phyloP scores from a whole-genome alignment of 1,140 invertebrate species.

The Drosophila bifasciata region DNA sequence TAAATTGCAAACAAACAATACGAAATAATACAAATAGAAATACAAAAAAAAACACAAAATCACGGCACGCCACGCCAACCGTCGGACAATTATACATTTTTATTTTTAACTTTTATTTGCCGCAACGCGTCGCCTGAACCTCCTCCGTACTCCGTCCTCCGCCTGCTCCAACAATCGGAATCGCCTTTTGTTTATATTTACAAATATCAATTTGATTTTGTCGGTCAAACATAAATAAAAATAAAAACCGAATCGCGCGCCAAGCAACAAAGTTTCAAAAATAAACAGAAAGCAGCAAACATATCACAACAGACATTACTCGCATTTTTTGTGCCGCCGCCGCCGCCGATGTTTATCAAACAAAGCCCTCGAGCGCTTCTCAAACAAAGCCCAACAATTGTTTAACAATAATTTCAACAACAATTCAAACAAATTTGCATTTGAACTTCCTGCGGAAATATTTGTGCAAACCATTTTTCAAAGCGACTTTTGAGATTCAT shows the following conservation, averaged over 20 bases:
- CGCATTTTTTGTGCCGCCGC: conserved; percentile 44
- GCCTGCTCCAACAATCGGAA: neutral
- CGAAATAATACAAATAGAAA: conserved; percentile 25
- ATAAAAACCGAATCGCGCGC: conserved; percentile 4
- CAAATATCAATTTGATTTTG: conserved; percentile 51
- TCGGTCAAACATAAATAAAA: conserved; percentile 21
- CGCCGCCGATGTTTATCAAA: conserved; percentile 17
- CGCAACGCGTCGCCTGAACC: conserved; percentile 12
- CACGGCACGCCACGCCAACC: conserved; percentile 23
- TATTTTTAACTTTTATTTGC: conserved; percentile 79
- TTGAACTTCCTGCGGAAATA: conserved; percentile 34
- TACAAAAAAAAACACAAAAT: conserved; percentile 48
- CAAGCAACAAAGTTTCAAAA: conserved; percentile 8
- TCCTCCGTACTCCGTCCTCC: conserved; percentile 24
- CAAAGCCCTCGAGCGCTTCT: neutral
- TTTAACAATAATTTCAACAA: neutral
- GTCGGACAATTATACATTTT: conserved; percentile 70
- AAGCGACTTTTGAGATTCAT: conserved; percentile 3
- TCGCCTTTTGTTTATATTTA: conserved; percentile 54
- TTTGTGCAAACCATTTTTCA: conserved; percentile 32
- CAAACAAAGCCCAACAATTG: conserved; percentile 20
- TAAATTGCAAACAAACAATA: conserved; percentile 48
- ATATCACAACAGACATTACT: conserved; percentile 41
- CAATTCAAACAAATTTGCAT: conserved; percentile 35
- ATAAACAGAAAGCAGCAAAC: conserved; percentile 33